A percentile compares a stretch with the other conserved stretches of the same genome.
Evolutionary conservation across 35 echinoderm and acorn worm species (phyloP).

Genomic region (Heliocidaris tuberculata): DNA sequence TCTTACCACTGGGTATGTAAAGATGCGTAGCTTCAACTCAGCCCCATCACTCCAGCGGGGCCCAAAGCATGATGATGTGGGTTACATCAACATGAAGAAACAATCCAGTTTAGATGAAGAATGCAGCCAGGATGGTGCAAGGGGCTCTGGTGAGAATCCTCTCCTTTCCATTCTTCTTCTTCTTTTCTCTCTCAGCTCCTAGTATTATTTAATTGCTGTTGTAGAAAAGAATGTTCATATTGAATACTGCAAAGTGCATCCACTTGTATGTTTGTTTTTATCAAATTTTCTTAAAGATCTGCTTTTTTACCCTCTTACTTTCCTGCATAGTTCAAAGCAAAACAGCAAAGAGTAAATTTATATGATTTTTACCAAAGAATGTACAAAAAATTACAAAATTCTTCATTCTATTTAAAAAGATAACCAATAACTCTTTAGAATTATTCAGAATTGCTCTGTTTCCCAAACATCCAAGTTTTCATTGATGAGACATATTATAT

Average conservation of each 20-base stretch:
- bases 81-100: constrained; percentile 35
- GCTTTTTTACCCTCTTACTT: background rate
- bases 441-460: no score
- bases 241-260: background rate
- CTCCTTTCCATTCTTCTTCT: background rate
- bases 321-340: no score
- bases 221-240: background rate
- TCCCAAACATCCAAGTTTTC: no score
- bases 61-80: background rate
- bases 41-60: background rate
- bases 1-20: background rate
- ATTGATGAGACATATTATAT: no score
- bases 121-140: background rate
- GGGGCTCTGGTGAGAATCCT: background rate
- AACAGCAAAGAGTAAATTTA: no score
- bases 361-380: no score
- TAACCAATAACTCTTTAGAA: no score
- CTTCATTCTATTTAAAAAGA: no score
- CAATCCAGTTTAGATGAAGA: background rate
- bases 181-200: background rate
- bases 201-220: background rate
- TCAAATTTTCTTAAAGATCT: background rate
- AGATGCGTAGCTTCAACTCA: background rate
- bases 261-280: background rate
- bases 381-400: no score